Evolutionary conservation across 2,888 invertebrate species (phyloP), one percentile per base, ranked within the genome.

Genomic region (Orthosia gracilis): DNA sequence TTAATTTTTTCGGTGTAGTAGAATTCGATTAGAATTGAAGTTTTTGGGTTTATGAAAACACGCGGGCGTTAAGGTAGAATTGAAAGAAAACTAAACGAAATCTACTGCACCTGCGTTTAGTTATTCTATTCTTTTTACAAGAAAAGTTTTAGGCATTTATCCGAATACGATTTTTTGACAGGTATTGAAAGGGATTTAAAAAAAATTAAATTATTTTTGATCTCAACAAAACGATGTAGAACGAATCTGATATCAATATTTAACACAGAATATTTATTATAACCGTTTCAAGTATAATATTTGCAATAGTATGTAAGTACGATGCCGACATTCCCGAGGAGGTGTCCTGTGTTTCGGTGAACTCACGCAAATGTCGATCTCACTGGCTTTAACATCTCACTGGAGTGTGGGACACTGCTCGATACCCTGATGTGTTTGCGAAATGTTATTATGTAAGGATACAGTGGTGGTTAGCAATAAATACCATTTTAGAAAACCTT

Each of bases 401-500:
- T 85, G 89, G 78, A 77, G 75, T 86, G 82, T 76, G 70, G 87
- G 80, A 87, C 82, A 86, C 88, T 90, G 85, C 86, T 89, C 86
- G 71, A 76, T 54, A 57, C 59, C 40, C 47, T 61, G 23, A 18
- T 87, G 85, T 80, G 58, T 82, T 66, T 54, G 52, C 59, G 78
- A 65, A 79, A 82, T 61, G 49, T 84, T 73, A 69, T 81, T 83
- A 85, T 92, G 88, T 92, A 90, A 90, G 91, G 92, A 90, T 91
- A 86, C 89, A 94, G 93, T 95, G 91, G 94, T 94, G 91, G 91
- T 91, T 94, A 94, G 91, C 88, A 94, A 94, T 95, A 94, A 95
- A 95, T 90, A 89, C 87, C 91, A 88, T 92, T 92, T 91, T 94
- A 93, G 92, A 85, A 84, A 0, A 11, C 45, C 1, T 52, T 40